A percentile compares a stretch with the other conserved stretches of the same genome.
phyloP scores from a whole-genome alignment of 2,888 invertebrate genomes.

The Norana najaformis region DNA sequence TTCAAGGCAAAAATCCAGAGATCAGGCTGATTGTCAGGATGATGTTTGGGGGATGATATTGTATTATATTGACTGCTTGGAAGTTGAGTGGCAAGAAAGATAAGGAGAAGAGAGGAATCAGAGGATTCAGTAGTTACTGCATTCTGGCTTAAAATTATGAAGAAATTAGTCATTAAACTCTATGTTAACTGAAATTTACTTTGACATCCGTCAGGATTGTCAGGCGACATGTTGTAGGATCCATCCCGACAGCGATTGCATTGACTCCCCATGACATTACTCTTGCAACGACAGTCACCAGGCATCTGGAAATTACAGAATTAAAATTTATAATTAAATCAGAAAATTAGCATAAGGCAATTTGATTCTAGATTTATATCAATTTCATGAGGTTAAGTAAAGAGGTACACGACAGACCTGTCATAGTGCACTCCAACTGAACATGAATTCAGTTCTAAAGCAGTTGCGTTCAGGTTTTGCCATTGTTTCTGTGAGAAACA shows the following conservation, averaged over 20 bases:
- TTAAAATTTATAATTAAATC: background rate
- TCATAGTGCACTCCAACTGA: no score
- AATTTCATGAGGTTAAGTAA: background rate
- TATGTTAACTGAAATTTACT: constrained; percentile 37
- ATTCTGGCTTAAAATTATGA: background rate
- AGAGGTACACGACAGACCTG: no score
- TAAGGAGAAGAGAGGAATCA: no score
- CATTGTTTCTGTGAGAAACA: no score
- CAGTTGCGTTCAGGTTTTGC: no score
- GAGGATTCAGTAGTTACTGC: background rate
- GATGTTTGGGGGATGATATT: no score
- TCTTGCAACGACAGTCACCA: constrained; percentile 64
- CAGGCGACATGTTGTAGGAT: constrained; percentile 74
- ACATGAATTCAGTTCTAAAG: no score
- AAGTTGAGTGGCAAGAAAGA: no score
- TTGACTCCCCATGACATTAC: constrained; percentile 79
- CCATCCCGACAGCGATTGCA: constrained; percentile 84
- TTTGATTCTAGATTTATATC: background rate
- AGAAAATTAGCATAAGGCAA: background rate
- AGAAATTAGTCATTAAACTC: background rate
- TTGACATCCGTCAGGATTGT: constrained; percentile 74
- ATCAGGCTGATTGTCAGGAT: no score
- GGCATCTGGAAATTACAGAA: constrained; percentile 34
- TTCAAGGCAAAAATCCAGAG: no score
- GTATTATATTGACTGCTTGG: no score